phyloP scores from a whole-genome alignment of 2,888 invertebrate genomes.

The Adineta ricciae region DNA sequence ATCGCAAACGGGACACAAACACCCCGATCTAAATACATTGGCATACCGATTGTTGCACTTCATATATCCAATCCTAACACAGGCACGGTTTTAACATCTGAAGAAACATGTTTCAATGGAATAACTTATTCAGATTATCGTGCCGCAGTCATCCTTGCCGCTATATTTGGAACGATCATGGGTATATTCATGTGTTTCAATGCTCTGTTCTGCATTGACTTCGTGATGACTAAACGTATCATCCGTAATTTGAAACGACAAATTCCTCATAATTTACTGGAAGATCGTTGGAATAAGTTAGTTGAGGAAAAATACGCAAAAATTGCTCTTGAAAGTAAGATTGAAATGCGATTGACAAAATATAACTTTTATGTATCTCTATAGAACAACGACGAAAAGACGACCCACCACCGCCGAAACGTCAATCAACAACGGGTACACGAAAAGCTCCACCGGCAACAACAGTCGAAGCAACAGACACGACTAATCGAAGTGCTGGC shows the following conservation, averaged over 20 bases:
- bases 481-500: not conserved
- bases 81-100: not conserved
- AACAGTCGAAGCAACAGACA: not conserved
- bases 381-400: not conserved
- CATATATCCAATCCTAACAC: not conserved
- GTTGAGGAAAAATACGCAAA: not conserved
- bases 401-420: not conserved
- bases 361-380: not conserved
- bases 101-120: not conserved
- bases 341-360: not conserved
- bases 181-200: not conserved
- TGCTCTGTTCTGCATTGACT: not conserved
- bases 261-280: not conserved
- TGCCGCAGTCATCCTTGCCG: not conserved
- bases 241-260: not conserved
- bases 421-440: not conserved
- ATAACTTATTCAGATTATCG: not conserved
- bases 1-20: not conserved
- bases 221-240: not conserved
- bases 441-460: not conserved
- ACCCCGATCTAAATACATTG: not conserved
- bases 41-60: not conserved
- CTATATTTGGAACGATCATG: not conserved
- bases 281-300: not conserved
- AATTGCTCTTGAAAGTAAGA: not conserved